Percentiles rank a stretch among this genome's conserved stretches.
Conservation (phyloP, 2,797 vertebrate species). For the Oryzias sinensis region DNA sequence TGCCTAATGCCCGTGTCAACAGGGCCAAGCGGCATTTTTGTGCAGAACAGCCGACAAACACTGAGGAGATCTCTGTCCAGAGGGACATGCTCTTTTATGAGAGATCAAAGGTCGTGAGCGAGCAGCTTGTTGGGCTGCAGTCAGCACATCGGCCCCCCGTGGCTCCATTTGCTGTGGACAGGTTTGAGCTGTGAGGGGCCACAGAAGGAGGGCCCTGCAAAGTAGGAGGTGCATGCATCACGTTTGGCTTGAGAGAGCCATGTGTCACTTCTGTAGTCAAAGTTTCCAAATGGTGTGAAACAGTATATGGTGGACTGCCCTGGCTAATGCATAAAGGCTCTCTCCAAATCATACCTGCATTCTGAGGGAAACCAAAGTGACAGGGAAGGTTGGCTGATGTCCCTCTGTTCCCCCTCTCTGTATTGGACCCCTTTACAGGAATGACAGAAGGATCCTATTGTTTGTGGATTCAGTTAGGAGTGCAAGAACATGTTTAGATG, state of each 20-base stretch:
- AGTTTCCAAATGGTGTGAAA: neutral
- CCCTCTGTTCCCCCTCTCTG: too few relatives aligned
- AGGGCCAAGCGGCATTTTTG: constrained; percentile 45
- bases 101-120: constrained; percentile 42
- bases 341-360: too few relatives aligned
- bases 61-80: constrained; percentile 48
- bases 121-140: constrained; percentile 47
- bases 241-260: constrained; percentile 13
- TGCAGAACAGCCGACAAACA: constrained; percentile 35
- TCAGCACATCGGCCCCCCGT: constrained; percentile 51
- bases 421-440: too few relatives aligned
- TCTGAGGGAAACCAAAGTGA: too few relatives aligned
- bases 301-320: neutral
- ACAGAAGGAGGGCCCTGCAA: constrained; percentile 1
- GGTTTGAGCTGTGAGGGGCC: constrained; percentile 42
- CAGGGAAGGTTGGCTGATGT: too few relatives aligned
- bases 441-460: too few relatives aligned
- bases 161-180: constrained; percentile 37
- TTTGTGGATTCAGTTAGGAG: too few relatives aligned
- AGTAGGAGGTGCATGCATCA: constrained; percentile 22
- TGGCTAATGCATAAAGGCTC: too few relatives aligned
- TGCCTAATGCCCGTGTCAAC: constrained; percentile 58
- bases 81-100: constrained; percentile 47
- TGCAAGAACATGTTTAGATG: too few relatives aligned
- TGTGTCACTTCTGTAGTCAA: too few relatives aligned